phyloP scores from a whole-genome alignment of 2,797 vertebrate species.

The Xyrichtys novacula region DNA sequence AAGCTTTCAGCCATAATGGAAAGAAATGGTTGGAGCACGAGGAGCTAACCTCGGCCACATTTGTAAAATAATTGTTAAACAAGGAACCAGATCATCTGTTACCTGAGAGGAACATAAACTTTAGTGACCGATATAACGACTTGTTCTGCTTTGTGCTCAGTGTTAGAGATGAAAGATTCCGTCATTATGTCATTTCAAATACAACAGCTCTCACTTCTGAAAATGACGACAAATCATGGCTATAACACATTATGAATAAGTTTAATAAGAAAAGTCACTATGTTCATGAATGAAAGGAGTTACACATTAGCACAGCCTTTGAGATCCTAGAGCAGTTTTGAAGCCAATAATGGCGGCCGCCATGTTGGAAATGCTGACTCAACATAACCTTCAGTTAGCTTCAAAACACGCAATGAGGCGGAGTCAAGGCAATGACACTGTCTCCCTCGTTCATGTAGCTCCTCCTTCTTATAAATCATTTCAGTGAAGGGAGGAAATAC shows the following conservation, averaged over 20 bases:
- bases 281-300: constrained; percentile 27
- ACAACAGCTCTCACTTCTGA: constrained; percentile 32
- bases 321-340: constrained; percentile 10
- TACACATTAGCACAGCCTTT: constrained; percentile 35
- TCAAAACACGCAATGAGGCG: too few species aligned
- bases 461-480: too few species aligned
- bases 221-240: constrained; percentile 43
- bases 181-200: constrained; percentile 32
- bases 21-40: constrained; percentile 57
- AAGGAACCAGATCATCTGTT: constrained; percentile 6
- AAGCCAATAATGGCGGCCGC: too few species aligned
- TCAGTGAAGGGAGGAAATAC: too few species aligned
- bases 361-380: too few species aligned
- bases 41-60: constrained; percentile 23
- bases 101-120: neutral
- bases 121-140: neutral
- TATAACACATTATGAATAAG: constrained; percentile 48
- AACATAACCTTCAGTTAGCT: too few species aligned
- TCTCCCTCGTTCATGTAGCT: too few species aligned
- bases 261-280: constrained; percentile 27
- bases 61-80: constrained; percentile 32
- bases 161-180: constrained; percentile 6
- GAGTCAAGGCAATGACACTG: too few species aligned
- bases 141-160: constrained; percentile 8
- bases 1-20: constrained; percentile 70